A percentile compares a stretch with the other conserved stretches of the same genome.
Evolutionary conservation across 2,797 vertebrate species (phyloP).

Genomic region (Geotrypetes seraphini): DNA sequence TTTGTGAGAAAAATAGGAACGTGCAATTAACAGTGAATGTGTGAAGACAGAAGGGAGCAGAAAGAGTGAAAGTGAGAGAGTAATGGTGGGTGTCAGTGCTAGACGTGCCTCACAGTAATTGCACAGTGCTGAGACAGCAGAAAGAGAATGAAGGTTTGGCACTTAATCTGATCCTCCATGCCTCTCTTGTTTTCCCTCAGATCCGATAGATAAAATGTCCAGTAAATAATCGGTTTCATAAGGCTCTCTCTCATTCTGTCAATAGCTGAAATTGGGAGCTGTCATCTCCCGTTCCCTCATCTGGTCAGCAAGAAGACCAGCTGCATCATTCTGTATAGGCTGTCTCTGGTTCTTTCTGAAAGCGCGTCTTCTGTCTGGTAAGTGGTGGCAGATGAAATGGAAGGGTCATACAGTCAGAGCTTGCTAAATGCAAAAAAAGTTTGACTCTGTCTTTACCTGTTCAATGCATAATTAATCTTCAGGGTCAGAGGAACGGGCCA

Average conservation of each 20-base stretch:
- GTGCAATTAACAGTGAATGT: too few species aligned
- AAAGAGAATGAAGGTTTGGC: not conserved
- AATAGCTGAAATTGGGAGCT: conserved; percentile 23
- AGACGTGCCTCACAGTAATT: not conserved
- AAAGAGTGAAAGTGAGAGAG: not conserved
- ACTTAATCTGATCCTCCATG: conserved; percentile 21
- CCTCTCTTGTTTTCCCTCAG: conserved; percentile 21
- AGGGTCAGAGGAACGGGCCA: too few species aligned
- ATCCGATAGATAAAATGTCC: conserved; percentile 29
- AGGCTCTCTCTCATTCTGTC: conserved; percentile 45
- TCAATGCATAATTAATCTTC: too few species aligned
- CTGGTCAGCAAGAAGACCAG: too few species aligned
- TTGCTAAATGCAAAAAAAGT: too few species aligned
- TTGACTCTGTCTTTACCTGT: too few species aligned
- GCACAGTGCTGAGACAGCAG: conserved; percentile 6
- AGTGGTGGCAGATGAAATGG: too few species aligned
- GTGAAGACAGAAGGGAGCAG: rapidly evolving
- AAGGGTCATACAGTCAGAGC: too few species aligned
- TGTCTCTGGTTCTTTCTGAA: too few species aligned
- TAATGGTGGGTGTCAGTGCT: not conserved
- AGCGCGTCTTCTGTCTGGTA: too few species aligned
- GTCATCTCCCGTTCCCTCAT: conserved; percentile 25
- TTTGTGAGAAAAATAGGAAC: too few species aligned
- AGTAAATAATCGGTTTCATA: conserved; percentile 36
- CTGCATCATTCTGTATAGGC: too few species aligned